Evolutionary conservation across 2,888 invertebrate genomes (phyloP).

Genomic region (Hydraecia micacea): DNA sequence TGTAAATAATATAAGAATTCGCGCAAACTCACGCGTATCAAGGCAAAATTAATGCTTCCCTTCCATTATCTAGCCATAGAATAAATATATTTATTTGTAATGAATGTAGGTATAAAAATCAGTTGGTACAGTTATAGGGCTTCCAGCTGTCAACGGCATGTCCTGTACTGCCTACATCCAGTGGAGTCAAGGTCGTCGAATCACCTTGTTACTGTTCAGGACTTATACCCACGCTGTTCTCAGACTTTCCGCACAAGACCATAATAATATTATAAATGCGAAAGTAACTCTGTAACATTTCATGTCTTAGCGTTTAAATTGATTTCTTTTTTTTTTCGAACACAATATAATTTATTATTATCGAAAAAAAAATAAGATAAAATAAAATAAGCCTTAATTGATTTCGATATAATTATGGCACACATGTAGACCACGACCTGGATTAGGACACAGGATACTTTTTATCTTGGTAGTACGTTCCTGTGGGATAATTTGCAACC

Average conservation of each 20-base stretch:
- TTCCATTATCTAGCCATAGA: neutral
- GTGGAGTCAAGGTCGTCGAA: neutral
- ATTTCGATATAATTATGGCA: neutral
- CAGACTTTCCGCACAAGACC: neutral
- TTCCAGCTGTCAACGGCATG: neutral
- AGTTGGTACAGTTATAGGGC: neutral
- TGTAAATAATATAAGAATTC: neutral
- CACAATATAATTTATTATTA: too few relatives aligned
- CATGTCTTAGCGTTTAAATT: neutral
- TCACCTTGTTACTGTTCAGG: neutral
- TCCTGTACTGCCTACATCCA: too few relatives aligned
- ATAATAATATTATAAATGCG: neutral
- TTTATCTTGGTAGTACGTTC: neutral
- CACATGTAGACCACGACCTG: neutral
- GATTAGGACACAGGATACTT: neutral
- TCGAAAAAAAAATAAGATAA: too few relatives aligned
- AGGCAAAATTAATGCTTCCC: neutral
- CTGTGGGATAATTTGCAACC: neutral
- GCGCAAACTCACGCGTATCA: neutral
- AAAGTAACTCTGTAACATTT: neutral
- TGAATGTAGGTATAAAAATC: neutral
- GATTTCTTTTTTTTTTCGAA: too few relatives aligned
- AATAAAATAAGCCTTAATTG: too few relatives aligned
- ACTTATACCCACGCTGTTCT: neutral
- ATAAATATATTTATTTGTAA: neutral